A percentile compares a stretch with the other conserved stretches of the same genome.
These are phyloP conservation scores for Crambe crambe DNA, from an alignment of 37 sponge, comb jelly and placozoan species.

Conservation along the genomic window DNA sequence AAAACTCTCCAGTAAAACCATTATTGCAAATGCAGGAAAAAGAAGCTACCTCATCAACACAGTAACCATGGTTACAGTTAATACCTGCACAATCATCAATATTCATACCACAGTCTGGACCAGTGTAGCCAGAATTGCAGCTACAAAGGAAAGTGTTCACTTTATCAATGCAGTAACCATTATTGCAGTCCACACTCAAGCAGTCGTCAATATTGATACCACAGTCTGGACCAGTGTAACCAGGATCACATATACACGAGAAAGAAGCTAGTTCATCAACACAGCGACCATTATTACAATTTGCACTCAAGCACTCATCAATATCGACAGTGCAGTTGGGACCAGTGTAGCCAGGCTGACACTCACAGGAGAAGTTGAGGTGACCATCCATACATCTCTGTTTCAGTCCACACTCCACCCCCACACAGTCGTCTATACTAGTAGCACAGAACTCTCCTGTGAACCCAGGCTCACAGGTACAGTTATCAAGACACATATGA, in stretches of 20 bases:
- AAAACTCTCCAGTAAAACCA: slow-evolving; percentile 57
- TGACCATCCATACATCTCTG: slow-evolving; percentile 30
- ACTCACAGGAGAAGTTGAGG: slow-evolving; percentile 7
- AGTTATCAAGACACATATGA: neutral
- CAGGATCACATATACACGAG: slow-evolving; percentile 44
- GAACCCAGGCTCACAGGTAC: slow-evolving; percentile 41
- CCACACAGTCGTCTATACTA: slow-evolving; percentile 34
- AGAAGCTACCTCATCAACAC: too few relatives aligned
- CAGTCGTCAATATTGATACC: neutral
- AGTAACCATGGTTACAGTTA: too few relatives aligned
- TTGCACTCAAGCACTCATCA: slow-evolving; percentile 56
- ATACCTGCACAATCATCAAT: too few relatives aligned
- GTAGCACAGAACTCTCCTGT: slow-evolving; percentile 43
- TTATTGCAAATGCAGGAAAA: too few relatives aligned
- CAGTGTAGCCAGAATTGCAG: neutral
- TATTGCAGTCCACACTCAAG: neutral
- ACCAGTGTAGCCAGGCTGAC: slow-evolving; percentile 15
- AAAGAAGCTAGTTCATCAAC: slow-evolving; percentile 28
- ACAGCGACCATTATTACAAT: slow-evolving; percentile 62
- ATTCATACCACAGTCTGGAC: too few relatives aligned
- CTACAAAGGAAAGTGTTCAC: neutral
- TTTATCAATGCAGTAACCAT: neutral
- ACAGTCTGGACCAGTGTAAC: neutral
- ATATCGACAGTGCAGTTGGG: slow-evolving; percentile 29
- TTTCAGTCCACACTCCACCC: slow-evolving; percentile 25